Percentiles rank a stretch among this genome's conserved stretches.
phyloP scores from a whole-genome alignment of 2,888 invertebrate species.

The Callyntrura guangdongensis region DNA sequence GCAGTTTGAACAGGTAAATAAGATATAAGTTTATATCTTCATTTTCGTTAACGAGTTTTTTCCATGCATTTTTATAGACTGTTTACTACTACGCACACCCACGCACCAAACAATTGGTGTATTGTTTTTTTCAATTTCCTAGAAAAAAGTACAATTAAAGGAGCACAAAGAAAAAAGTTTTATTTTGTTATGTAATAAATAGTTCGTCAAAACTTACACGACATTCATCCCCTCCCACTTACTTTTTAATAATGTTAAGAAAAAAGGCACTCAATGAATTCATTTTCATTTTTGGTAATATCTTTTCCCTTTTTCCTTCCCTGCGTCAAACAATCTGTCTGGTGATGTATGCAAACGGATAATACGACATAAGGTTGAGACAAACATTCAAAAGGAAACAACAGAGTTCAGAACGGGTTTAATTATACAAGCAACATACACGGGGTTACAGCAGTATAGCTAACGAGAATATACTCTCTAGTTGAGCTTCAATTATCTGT shows the following conservation, averaged over 20 bases:
- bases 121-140: not conserved
- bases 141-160: not conserved
- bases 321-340: not conserved
- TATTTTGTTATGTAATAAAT: slow-evolving; percentile 5
- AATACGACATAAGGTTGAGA: not conserved
- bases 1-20: too few species aligned
- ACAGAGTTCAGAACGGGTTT: not conserved
- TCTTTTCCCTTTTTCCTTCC: not conserved
- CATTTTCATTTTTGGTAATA: slow-evolving; percentile 12
- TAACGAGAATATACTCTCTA: not conserved
- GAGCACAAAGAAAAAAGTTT: not conserved
- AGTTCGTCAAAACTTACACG: slow-evolving; percentile 30
- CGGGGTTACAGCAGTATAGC: not conserved
- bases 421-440: not conserved
- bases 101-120: not conserved
- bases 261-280: slow-evolving; percentile 5
- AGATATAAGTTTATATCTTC: too few species aligned
- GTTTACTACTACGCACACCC: too few species aligned
- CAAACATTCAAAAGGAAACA: not conserved
- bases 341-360: not conserved
- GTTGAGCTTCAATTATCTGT: not conserved
- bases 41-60: too few species aligned
- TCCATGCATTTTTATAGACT: too few species aligned
- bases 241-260: slow-evolving; percentile 40
- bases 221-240: slow-evolving; percentile 13